Evolutionary conservation across 2,888 invertebrate genomes (phyloP), one percentile per base, ranked within the genome.

Genomic region (Allygus modestus): DNA sequence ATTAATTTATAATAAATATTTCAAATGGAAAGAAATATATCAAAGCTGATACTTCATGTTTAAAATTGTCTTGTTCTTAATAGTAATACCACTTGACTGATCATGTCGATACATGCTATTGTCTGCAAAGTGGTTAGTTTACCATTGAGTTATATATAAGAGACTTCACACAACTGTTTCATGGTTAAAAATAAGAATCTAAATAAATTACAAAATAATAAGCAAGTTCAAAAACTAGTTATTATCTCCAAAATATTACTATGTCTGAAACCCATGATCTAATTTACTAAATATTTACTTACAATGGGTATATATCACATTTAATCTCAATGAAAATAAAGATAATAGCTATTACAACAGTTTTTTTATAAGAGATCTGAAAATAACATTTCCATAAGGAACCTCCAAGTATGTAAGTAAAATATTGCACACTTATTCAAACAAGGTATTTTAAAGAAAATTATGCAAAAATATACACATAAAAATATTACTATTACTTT

Each of bases 401-500:
- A 69, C 37, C 69, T 9, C 69, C 17, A 28, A 69, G 31, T 69
- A 69, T 15, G 12, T 31, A 77, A 51, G 26, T 23, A 43, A 73
- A 73, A 73, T 73, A 77, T 77, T 77, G 77, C 77, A 77, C 77
- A 77, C 46, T 51, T 23, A 75, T 43, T 43, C 23, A 23, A 17
- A 46, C 41, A 43, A 77, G 1, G 5, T 41, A 46, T 23, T 51
- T 46, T 43, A 28, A 77, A 77, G 23, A 28, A 41, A 77, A 43
- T 9, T 77, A 23, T 77, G 46, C 77, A 77, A 77, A 77, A 77
- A 77, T 77, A 77, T 77, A 51, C 46, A 77, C 51, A n/a, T 46
- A 26, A 23, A 43, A 23, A 41, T 58, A 58, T 58, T 58, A 20
- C 58, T 65, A 28, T 31, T 15, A 65, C 31, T 65, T 65, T 65